phyloP scores from a whole-genome alignment of 53 echinoderm and acorn worm genomes.

The Stichopus horrens region DNA sequence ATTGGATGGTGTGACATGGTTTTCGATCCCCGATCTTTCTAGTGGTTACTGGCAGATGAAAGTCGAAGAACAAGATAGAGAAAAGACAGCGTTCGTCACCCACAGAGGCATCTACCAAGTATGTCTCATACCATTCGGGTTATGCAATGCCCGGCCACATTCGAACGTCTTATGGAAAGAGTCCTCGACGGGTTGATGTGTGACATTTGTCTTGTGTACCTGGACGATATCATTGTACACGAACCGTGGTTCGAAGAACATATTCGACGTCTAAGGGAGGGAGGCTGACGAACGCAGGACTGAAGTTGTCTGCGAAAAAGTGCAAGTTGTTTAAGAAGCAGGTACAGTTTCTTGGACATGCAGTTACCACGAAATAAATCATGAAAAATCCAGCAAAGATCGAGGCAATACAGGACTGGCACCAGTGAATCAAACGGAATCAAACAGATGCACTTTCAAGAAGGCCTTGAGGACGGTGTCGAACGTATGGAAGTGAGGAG shows the following conservation, averaged over 20 bases:
- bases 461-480: no score
- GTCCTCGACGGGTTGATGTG: neutral
- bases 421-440: no score
- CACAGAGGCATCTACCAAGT: neutral
- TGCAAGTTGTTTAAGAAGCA: no score
- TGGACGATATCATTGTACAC: neutral
- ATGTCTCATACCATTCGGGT: neutral
- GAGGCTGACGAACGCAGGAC: no score
- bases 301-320: no score
- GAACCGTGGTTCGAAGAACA: neutral
- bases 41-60: constrained; percentile 59
- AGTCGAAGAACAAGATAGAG: constrained; percentile 28
- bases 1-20: constrained; percentile 24
- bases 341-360: no score
- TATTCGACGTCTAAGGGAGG: no score
- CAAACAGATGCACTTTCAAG: no score
- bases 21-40: constrained; percentile 48
- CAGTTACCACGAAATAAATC: no score
- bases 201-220: neutral
- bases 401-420: no score
- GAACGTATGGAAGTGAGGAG: no score
- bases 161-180: neutral
- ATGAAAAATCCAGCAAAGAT: no score
- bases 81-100: neutral
- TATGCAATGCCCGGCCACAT: neutral